Evolutionary conservation across 2,113 vertebrate species (phyloP).

Genomic region (Myrmecophaga tridactyla): DNA sequence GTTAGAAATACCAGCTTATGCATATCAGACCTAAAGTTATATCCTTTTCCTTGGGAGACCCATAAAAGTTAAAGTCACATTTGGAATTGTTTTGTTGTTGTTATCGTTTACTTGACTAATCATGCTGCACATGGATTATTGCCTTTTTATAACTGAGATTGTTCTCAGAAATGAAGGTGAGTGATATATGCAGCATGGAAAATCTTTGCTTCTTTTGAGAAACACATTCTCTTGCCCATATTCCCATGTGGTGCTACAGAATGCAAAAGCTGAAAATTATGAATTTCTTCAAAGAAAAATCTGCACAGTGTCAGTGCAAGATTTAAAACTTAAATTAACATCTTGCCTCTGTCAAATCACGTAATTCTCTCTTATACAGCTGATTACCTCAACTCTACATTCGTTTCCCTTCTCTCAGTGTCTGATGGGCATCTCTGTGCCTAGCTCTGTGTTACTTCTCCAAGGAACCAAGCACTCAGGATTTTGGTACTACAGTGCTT

Average conservation of each 20-base stretch:
- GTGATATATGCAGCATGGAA: accelerated
- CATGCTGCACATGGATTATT: accelerated
- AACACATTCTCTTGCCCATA: accelerated
- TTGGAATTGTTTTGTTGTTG: not conserved
- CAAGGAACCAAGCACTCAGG: accelerated
- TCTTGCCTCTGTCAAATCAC: accelerated
- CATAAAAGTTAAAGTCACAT: not conserved
- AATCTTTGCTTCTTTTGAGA: not conserved
- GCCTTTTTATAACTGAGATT: not conserved
- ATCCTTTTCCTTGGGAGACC: not conserved
- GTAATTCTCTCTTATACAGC: accelerated
- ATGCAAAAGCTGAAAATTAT: not conserved
- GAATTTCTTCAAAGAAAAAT: not conserved
- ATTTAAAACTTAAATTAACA: not conserved
- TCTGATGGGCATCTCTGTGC: accelerated
- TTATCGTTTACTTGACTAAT: not conserved
- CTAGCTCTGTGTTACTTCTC: not conserved
- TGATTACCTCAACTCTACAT: not conserved
- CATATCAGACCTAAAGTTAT: not conserved
- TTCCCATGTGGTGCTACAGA: not conserved
- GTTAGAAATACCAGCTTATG: slow-evolving; percentile 55
- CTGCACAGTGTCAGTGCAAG: not conserved
- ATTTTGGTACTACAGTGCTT: accelerated
- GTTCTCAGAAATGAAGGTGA: not conserved
- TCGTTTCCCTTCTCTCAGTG: accelerated